Conservation (phyloP, 35 echinoderm and acorn worm species). For the Ptychodera flava region DNA sequence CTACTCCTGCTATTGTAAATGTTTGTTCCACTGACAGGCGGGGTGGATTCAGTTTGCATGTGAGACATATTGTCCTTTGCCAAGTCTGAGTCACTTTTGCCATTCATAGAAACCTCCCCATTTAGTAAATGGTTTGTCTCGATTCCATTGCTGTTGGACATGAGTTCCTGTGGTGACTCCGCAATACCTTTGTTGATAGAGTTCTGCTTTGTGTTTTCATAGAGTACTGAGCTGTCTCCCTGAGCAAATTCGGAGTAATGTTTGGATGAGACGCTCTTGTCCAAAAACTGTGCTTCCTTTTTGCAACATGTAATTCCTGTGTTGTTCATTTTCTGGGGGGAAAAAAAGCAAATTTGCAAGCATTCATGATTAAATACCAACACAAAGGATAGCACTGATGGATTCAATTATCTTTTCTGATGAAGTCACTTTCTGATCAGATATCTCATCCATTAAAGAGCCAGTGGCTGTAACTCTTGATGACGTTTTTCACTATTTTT, state of each 20-base stretch:
- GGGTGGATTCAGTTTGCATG: neutral
- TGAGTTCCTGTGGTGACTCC: neutral
- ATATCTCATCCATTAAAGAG: no score
- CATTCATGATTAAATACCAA: neutral
- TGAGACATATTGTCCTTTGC: no score
- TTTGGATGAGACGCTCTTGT: slow-evolving; percentile 41
- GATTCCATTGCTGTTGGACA: neutral
- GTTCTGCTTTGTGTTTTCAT: no score
- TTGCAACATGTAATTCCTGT: slow-evolving; percentile 56
- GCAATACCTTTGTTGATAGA: no score
- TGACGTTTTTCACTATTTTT: no score
- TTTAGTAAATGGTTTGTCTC: neutral
- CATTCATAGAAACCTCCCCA: neutral
- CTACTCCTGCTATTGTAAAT: neutral
- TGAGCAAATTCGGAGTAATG: slow-evolving; percentile 35
- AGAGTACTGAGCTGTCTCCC: slow-evolving; percentile 10
- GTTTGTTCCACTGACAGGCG: neutral
- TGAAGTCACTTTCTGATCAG: no score
- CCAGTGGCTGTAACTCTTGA: no score
- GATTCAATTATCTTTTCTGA: no score
- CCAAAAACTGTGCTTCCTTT: slow-evolving; percentile 76
- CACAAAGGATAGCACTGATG: no score
- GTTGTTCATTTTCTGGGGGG: slow-evolving; percentile 11
- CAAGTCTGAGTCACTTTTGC: no score
- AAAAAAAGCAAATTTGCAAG: neutral